Base-by-base conservation (phyloP, 2,797 vertebrate genomes). In the Acomys russatus region DNA sequence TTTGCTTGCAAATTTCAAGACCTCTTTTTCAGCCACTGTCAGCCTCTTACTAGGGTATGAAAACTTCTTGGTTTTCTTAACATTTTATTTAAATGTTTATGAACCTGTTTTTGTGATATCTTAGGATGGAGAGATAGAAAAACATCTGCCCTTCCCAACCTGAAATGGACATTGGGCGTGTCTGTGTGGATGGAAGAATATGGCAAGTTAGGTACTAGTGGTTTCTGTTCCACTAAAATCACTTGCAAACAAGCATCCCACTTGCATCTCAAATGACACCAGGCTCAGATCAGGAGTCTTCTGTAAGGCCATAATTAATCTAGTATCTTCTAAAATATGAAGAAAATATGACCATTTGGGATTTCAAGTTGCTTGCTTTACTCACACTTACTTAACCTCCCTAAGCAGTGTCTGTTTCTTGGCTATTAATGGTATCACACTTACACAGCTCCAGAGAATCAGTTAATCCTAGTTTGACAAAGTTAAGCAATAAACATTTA, bases 401-500 rank as follows among this genome's bases (percentile, higher is more conserved):
- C 84, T 6, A 80, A 63, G 6, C 61, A 30, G 38, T 56, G 91
- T 90, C 71, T 77, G 49, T 49, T 92, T 86, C 49, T 79, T 91
- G 64, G 20, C 20, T 85, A 20, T 63, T 83, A 87, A 33, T n/a
- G 51, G 3, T 35, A 74, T 68, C 93, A 49, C 30, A 74, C 18
- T 88, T 73, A 44, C 2, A 51, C 6, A 88, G 79, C 6, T 10
- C 54, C 10, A 25, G 84, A 38, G 44, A 83, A 87, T 56, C 66
- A 92, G 83, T 92, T 28, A 92, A 61, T 94, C 11, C 18, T 11
- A n/a, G 25, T 80, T 87, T 94, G 86, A 73, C n/a, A 71, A 92
- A 94, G 66, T 90, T 96, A 85, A 82, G 35, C 49, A 96, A 80
- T 94, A 89, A 94, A 84, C 88, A 70, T 85, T 94, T 89, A 61